Evolutionary conservation across 2,888 invertebrate genomes (phyloP).

Genomic region (Anaspis maculata): DNA sequence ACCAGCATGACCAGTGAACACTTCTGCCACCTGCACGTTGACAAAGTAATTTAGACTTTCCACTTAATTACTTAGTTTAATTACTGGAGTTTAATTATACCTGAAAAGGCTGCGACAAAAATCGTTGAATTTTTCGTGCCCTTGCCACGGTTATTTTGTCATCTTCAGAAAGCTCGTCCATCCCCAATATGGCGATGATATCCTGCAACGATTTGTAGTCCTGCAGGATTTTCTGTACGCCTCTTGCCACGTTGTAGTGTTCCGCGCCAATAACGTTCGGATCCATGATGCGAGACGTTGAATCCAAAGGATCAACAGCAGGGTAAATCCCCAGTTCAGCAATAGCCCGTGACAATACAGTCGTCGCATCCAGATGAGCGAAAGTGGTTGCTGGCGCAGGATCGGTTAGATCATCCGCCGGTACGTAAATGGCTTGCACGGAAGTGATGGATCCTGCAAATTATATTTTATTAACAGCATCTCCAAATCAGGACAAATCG

Average conservation of each 20-base stretch:
- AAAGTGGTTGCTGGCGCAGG: slow-evolving; percentile 93
- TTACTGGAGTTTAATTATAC: too few species aligned
- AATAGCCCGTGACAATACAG: slow-evolving; percentile 86
- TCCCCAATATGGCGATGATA: slow-evolving; percentile 97
- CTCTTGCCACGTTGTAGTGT: slow-evolving; percentile 82
- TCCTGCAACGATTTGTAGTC: slow-evolving; percentile 63
- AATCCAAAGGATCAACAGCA: slow-evolving; percentile 90
- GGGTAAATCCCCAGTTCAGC: slow-evolving; percentile 90
- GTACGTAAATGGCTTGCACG: slow-evolving; percentile 90
- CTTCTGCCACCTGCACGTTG: too few species aligned
- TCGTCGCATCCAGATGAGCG: slow-evolving; percentile 91
- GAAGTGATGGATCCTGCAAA: too few species aligned
- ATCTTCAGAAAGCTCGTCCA: slow-evolving; percentile 98
- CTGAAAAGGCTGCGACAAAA: slow-evolving; percentile 94
- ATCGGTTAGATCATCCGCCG: slow-evolving; percentile 90
- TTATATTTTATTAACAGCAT: too few species aligned
- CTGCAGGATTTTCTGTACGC: slow-evolving; percentile 85
- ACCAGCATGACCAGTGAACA: slow-evolving; percentile 94
- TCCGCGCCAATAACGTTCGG: slow-evolving; percentile 84
- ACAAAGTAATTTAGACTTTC: too few species aligned
- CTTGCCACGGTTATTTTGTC: slow-evolving; percentile 95
- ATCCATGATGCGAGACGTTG: slow-evolving; percentile 89
- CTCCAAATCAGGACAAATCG: too few species aligned
- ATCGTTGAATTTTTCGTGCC: slow-evolving; percentile 96
- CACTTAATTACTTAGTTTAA: too few species aligned